Conservation (phyloP, 2,888 invertebrate genomes). For the Lysandra bellargus region DNA sequence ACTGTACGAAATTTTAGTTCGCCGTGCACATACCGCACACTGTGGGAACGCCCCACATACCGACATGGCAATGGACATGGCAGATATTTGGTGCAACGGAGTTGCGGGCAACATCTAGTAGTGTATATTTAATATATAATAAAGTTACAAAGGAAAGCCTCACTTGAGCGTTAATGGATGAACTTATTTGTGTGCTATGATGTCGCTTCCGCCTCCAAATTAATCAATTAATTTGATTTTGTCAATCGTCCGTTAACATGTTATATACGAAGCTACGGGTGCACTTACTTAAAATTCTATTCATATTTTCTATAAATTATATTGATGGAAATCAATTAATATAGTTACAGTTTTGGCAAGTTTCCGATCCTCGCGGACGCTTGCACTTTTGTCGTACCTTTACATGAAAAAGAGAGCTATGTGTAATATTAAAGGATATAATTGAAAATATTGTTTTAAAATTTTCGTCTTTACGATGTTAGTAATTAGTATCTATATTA, state of each 20-base stretch:
- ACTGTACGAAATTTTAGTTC: constrained; percentile 14
- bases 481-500: no score
- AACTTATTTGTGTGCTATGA: neutral
- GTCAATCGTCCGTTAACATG: neutral
- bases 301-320: no score
- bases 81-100: neutral
- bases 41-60: neutral
- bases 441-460: no score
- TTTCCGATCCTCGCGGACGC: no score
- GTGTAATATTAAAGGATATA: no score
- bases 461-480: no score
- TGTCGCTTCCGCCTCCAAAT: neutral
- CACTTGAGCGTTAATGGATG: neutral
- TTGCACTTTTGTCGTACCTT: no score
- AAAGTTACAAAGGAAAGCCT: constrained; percentile 2
- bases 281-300: neutral
- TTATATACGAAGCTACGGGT: neutral
- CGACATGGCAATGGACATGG: neutral
- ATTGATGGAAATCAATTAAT: no score
- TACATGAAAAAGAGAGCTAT: no score
- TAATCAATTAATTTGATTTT: neutral
- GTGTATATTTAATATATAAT: neutral
- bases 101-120: neutral
- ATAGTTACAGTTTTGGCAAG: no score
- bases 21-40: neutral